Conservation (phyloP, 1,140 invertebrate species). For the Anoplophora glabripennis region DNA sequence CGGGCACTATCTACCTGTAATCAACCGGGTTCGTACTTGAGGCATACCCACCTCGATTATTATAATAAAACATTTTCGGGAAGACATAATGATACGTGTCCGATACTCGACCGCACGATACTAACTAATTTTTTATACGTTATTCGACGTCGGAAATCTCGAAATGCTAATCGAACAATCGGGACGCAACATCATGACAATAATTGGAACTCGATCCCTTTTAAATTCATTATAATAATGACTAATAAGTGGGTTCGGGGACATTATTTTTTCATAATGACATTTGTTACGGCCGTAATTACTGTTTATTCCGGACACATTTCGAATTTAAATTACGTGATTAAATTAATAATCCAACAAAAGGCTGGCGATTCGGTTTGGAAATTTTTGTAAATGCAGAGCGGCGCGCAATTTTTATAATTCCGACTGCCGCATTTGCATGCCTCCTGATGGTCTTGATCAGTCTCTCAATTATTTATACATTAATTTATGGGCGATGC, state of each 20-base stretch:
- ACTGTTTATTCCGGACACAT: slow-evolving; percentile 13
- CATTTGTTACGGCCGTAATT: slow-evolving; percentile 23
- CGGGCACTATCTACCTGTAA: too few relatives aligned
- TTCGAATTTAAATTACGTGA: slow-evolving; percentile 23
- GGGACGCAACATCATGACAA: slow-evolving; percentile 25
- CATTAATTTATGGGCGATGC: background rate
- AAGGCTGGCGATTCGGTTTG: background rate
- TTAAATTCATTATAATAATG: slow-evolving; percentile 32
- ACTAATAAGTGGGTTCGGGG: slow-evolving; percentile 24
- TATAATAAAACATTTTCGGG: slow-evolving; percentile 14
- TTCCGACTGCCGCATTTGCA: background rate
- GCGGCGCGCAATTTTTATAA: background rate
- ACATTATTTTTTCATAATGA: slow-evolving; percentile 29
- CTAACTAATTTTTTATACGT: slow-evolving; percentile 18
- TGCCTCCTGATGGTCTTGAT: background rate
- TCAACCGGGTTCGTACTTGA: too few relatives aligned
- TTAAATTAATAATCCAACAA: slow-evolving; percentile 12
- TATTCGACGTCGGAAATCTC: slow-evolving; percentile 8
- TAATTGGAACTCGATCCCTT: slow-evolving; percentile 23
- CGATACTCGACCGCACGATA: slow-evolving; percentile 13
- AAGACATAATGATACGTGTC: slow-evolving; percentile 17
- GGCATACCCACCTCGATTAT: background rate
- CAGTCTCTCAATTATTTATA: background rate
- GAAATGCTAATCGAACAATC: slow-evolving; percentile 7
- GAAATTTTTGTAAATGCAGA: slow-evolving; percentile 1